Evolutionary conservation across 2,797 vertebrate species (phyloP).

Genomic region (Trachurus trachurus): DNA sequence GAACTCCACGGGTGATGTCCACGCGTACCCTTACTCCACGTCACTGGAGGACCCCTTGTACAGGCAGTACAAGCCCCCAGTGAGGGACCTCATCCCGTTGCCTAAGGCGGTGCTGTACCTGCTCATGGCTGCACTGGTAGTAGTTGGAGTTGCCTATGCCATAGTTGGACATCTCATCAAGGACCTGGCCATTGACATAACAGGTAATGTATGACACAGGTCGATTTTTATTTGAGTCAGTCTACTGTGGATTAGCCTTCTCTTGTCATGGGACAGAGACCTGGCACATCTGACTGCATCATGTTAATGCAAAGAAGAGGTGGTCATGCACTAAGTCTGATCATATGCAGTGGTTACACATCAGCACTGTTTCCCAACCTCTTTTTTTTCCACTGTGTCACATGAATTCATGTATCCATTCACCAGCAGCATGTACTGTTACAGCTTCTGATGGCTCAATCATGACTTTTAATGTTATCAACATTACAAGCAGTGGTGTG

Average conservation of each 20-base stretch:
- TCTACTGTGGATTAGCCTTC: neutral
- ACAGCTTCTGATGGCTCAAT: neutral
- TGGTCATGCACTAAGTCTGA: neutral
- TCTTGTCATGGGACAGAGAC: no score
- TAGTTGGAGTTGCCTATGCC: conserved; percentile 89
- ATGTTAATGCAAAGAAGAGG: neutral
- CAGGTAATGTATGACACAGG: conserved; percentile 74
- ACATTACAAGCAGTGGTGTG: no score
- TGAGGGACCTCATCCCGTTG: conserved; percentile 84
- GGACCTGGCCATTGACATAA: conserved; percentile 88
- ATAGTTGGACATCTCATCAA: conserved; percentile 92
- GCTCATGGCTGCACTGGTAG: conserved; percentile 87
- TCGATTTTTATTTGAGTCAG: neutral
- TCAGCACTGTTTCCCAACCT: no score
- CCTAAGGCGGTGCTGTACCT: conserved; percentile 88
- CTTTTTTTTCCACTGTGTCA: neutral
- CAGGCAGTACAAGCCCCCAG: conserved; percentile 82
- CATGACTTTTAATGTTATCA: neutral
- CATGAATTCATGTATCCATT: neutral
- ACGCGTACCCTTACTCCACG: conserved; percentile 64
- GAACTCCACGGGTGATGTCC: conserved; percentile 63
- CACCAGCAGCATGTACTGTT: neutral
- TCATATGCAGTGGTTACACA: neutral
- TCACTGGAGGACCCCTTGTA: conserved; percentile 80
- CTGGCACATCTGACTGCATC: neutral